Conservation (phyloP, 2,113 vertebrate species). For the Centrocercus urophasianus region DNA sequence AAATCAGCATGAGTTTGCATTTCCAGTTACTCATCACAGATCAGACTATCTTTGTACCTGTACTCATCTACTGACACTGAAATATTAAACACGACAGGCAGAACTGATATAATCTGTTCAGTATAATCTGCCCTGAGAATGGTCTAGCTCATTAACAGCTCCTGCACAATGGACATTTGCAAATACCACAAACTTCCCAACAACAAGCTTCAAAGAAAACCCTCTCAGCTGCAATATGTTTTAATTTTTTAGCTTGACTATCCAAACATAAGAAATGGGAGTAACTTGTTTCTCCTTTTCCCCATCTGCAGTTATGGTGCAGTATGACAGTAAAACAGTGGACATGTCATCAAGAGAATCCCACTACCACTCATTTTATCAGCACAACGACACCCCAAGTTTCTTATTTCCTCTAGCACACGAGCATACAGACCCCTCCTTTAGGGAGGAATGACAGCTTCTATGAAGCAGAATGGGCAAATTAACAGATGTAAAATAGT, state of each 20-base stretch:
- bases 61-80: neutral
- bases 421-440: neutral
- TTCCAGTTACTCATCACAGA: neutral
- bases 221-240: neutral
- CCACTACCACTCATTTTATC: neutral
- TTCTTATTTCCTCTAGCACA: neutral
- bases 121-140: neutral
- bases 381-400: neutral
- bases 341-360: neutral
- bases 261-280: neutral
- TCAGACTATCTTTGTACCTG: constrained; percentile 5
- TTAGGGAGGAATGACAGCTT: neutral
- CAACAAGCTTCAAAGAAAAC: neutral
- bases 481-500: neutral
- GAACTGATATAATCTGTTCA: neutral
- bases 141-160: neutral
- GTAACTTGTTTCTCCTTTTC: neutral
- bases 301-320: neutral
- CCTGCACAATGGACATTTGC: neutral
- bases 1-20: neutral
- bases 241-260: neutral
- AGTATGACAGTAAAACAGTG: neutral
- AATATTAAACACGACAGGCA: neutral
- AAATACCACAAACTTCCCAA: neutral
- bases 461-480: neutral